Evolutionary conservation across 1,140 invertebrate genomes (phyloP).

Genomic region (Halesus radiatus): DNA sequence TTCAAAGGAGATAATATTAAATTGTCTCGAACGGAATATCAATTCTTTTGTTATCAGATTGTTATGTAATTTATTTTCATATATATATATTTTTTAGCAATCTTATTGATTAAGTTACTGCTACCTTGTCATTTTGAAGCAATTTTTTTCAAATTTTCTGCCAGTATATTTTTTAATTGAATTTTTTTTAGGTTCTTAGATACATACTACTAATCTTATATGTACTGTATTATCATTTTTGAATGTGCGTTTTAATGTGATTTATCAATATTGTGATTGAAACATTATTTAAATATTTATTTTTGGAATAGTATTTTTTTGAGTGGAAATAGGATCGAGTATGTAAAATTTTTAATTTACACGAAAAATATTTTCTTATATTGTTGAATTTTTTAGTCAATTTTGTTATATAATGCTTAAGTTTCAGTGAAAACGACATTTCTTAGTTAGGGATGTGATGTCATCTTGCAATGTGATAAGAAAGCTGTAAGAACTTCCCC

Average conservation of each 20-base stretch:
- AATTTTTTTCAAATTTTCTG: neutral
- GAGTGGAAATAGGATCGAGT: neutral
- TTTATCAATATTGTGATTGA: conserved; percentile 30
- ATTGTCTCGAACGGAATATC: too few relatives aligned
- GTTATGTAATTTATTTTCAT: too few relatives aligned
- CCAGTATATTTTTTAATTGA: conserved; percentile 11
- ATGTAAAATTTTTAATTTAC: neutral
- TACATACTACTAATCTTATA: too few relatives aligned
- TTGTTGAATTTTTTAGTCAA: conserved; percentile 21
- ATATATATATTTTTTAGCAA: too few relatives aligned
- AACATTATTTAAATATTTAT: conserved; percentile 32
- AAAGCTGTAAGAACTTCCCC: neutral
- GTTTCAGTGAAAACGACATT: neutral
- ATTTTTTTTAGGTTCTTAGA: too few relatives aligned
- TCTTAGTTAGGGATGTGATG: neutral
- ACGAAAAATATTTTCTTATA: neutral
- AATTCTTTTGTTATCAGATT: too few relatives aligned
- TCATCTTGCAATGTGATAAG: conserved; percentile 13
- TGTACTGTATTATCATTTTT: neutral
- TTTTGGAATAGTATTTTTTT: conserved; percentile 5
- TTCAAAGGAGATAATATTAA: too few relatives aligned
- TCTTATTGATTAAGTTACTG: neutral
- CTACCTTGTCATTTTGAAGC: neutral
- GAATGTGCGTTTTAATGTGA: neutral
- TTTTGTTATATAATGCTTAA: conserved; percentile 20